Conservation (phyloP, 2,888 invertebrate genomes). For the Carcina quercana region DNA sequence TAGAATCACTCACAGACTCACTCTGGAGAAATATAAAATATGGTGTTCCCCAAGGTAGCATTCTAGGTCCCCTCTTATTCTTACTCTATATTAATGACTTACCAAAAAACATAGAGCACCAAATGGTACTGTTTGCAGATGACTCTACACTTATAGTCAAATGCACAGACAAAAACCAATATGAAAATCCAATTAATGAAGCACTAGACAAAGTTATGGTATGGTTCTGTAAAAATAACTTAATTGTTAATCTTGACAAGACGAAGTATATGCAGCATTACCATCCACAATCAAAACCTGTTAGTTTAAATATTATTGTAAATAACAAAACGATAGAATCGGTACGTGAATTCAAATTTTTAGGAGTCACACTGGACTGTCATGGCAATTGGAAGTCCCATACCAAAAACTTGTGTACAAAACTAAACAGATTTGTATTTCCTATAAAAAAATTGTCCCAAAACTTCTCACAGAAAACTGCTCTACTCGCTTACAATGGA, state of each 20-base stretch:
- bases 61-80: constrained; percentile 4
- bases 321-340: neutral
- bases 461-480: neutral
- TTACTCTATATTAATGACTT: constrained; percentile 4
- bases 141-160: constrained; percentile 1
- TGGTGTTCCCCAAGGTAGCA: constrained; percentile 6
- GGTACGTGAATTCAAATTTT: neutral
- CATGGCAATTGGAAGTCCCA: too few relatives aligned
- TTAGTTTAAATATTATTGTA: neutral
- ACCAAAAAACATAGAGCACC: neutral
- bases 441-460: neutral
- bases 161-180: neutral
- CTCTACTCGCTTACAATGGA: neutral
- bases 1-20: too few relatives aligned
- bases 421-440: neutral
- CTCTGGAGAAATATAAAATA: too few relatives aligned
- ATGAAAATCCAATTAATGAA: constrained; percentile 4
- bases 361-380: neutral
- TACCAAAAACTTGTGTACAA: too few relatives aligned
- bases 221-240: constrained; percentile 5
- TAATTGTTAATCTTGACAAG: constrained; percentile 2
- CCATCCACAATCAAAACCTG: neutral
- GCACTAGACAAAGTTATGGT: neutral
- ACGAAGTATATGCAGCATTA: constrained; percentile 1
- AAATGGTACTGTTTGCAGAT: constrained; percentile 4